These are phyloP conservation scores for Callinectes sapidus DNA, from an alignment of 2,888 invertebrate genomes.

Conservation along the genomic window DNA sequence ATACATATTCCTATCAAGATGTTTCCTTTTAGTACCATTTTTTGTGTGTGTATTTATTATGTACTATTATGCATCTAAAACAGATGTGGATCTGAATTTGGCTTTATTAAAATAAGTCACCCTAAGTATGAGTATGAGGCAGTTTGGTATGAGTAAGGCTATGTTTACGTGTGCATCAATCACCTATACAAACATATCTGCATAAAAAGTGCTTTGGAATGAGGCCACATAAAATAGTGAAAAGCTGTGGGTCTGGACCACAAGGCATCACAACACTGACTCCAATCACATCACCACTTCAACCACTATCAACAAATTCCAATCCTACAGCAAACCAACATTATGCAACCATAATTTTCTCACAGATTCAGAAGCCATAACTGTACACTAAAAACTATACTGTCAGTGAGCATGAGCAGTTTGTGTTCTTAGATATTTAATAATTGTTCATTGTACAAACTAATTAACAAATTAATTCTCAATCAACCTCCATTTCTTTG, in stretches of 20 bases:
- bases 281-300: conserved; percentile 4
- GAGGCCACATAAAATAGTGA: background rate
- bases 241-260: conserved; percentile 13
- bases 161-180: background rate
- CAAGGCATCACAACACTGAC: background rate
- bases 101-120: background rate
- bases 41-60: background rate
- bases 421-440: conserved; percentile 5
- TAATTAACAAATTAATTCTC: background rate
- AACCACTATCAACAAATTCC: background rate
- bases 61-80: background rate
- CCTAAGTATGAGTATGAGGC: conserved; percentile 11
- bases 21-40: background rate
- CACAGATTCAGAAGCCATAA: background rate
- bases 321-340: background rate
- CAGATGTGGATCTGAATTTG: background rate
- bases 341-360: background rate
- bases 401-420: conserved; percentile 12
- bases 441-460: conserved; percentile 6
- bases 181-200: background rate
- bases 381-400: conserved; percentile 12
- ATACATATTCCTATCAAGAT: background rate
- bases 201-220: background rate
- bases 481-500: conserved; percentile 13
- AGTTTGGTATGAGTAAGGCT: conserved; percentile 1